phyloP scores from a whole-genome alignment of 2,888 invertebrate genomes.

The Lasioglossum malachurum region DNA sequence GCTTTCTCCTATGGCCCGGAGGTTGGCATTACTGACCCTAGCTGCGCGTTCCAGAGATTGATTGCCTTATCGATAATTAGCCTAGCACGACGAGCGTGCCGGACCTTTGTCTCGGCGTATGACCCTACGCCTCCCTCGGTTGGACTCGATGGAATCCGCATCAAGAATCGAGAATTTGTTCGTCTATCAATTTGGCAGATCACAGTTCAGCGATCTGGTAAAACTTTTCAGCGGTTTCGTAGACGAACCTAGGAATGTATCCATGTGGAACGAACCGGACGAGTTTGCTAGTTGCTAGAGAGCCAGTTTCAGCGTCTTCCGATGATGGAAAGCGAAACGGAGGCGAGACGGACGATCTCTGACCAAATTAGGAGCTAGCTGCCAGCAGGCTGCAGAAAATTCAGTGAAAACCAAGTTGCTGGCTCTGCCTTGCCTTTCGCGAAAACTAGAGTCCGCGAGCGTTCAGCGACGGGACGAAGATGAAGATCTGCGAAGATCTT shows the following conservation, averaged over 20 bases:
- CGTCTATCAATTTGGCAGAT: not conserved
- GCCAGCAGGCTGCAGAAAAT: conserved; percentile 29
- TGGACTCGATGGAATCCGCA: conserved; percentile 22
- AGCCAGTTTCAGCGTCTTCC: conserved; percentile 18
- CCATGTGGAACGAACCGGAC: not conserved
- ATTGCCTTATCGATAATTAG: conserved; percentile 75
- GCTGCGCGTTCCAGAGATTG: conserved; percentile 67
- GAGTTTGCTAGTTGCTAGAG: not conserved
- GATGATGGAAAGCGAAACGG: conserved; percentile 54
- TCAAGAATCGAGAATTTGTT: not conserved
- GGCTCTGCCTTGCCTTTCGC: not conserved
- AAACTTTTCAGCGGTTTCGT: not conserved
- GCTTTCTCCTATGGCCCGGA: conserved; percentile 69
- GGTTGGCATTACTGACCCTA: conserved; percentile 62
- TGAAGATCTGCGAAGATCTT: not conserved
- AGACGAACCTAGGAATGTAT: not conserved
- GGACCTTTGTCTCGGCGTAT: conserved; percentile 65
- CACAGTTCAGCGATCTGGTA: not conserved
- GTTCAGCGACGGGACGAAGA: not conserved
- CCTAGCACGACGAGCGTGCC: conserved; percentile 64
- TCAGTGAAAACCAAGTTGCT: conserved; percentile 30
- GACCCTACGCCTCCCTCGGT: conserved; percentile 49
- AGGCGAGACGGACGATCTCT: conserved; percentile 38
- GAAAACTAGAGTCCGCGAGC: not conserved
- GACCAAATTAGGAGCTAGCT: conserved; percentile 25